Evolutionary conservation across 2,797 vertebrate genomes (phyloP).

Genomic region (Sarcophilus harrisii): DNA sequence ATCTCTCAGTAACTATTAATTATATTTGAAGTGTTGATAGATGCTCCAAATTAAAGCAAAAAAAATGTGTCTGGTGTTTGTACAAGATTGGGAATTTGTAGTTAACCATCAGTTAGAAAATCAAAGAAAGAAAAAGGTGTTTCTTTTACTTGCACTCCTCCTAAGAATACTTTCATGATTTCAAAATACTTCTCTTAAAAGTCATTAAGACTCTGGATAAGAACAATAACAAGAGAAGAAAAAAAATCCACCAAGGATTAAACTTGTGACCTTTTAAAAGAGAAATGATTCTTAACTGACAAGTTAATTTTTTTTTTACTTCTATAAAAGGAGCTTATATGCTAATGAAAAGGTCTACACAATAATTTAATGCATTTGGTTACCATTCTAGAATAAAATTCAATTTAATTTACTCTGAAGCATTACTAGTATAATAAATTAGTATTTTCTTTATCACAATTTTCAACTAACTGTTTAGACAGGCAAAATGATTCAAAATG

Average conservation of each 20-base stretch:
- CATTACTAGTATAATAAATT: constrained; percentile 30
- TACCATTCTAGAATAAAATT: constrained; percentile 47
- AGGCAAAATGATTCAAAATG: constrained; percentile 50
- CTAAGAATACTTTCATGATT: constrained; percentile 32
- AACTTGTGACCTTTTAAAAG: not conserved
- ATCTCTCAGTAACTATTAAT: not conserved
- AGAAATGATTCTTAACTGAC: constrained; percentile 52
- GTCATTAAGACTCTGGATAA: constrained; percentile 21
- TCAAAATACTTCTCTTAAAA: constrained; percentile 35
- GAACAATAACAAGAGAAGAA: not conserved
- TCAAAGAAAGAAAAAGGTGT: constrained; percentile 22
- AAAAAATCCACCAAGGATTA: constrained; percentile 31
- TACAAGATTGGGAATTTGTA: not conserved
- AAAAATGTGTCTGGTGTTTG: not conserved
- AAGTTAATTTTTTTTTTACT: constrained; percentile 25
- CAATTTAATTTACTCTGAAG: constrained; percentile 51
- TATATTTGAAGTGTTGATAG: not conserved
- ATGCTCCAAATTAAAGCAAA: not conserved
- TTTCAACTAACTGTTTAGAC: constrained; percentile 71
- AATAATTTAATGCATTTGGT: constrained; percentile 46
- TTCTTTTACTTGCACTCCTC: constrained; percentile 6
- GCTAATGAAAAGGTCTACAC: constrained; percentile 36
- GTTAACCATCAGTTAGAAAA: constrained; percentile 1
- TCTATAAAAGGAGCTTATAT: constrained; percentile 45
- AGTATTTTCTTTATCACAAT: constrained; percentile 57